These are phyloP conservation scores for Atethmia centrago DNA, from an alignment of 2,888 invertebrate genomes.

Conservation along the genomic window DNA sequence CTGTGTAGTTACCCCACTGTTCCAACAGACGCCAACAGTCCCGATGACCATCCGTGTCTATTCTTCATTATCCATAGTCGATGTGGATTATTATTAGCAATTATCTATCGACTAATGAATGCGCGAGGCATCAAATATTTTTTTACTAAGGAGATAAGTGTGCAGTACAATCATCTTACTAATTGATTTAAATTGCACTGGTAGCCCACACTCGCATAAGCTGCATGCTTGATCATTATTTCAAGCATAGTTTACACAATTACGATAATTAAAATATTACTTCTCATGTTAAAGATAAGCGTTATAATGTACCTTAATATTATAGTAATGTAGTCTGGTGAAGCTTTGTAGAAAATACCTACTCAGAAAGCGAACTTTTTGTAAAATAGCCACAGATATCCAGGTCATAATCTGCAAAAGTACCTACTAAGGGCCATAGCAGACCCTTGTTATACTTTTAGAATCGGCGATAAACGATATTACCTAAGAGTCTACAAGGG, in stretches of 20 bases:
- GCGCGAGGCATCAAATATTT: conserved; percentile 52
- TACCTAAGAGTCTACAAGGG: no score
- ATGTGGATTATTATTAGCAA: conserved; percentile 61
- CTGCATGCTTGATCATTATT: conserved; percentile 11
- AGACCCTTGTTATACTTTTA: no score
- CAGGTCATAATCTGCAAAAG: no score
- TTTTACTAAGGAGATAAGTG: conserved; percentile 45
- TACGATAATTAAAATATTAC: neutral
- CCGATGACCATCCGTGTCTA: conserved; percentile 18
- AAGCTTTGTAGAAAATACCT: no score
- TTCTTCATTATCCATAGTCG: conserved; percentile 26
- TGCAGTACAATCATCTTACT: conserved; percentile 37
- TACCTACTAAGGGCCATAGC: no score
- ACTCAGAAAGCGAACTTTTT: no score
- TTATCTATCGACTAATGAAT: conserved; percentile 58
- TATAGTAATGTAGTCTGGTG: no score
- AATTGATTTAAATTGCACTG: conserved; percentile 52
- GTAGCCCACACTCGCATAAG: conserved; percentile 17
- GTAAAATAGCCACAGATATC: no score
- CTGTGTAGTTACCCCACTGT: no score
- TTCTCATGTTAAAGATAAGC: neutral
- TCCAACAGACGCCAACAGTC: no score
- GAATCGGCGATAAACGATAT: no score
- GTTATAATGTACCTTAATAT: neutral
- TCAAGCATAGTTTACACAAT: conserved; percentile 9